A percentile compares a stretch with the other conserved stretches of the same genome.
These are phyloP conservation scores for Psittacus erithacus DNA, from an alignment of 2,113 vertebrate species.

Conservation along the genomic window DNA sequence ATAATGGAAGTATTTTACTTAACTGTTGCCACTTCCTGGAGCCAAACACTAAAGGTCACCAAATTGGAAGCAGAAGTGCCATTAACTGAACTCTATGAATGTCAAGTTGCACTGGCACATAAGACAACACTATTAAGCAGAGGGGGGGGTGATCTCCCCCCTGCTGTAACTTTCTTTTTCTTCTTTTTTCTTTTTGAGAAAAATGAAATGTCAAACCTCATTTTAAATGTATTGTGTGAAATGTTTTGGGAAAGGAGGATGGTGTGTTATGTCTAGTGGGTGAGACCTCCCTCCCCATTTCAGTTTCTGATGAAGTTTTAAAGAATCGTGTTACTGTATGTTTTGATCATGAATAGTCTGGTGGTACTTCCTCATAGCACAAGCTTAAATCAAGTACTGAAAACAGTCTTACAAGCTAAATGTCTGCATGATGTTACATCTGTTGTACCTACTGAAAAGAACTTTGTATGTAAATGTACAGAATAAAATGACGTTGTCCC, in stretches of 20 bases:
- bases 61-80: conserved; percentile 77
- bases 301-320: conserved; percentile 62
- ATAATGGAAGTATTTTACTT: conserved; percentile 37
- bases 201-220: conserved; percentile 63
- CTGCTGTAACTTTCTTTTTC: neutral
- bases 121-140: conserved; percentile 37
- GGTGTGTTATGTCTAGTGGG: conserved; percentile 66
- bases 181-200: neutral
- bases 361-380: conserved; percentile 78
- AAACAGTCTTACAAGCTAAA: conserved; percentile 76
- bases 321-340: conserved; percentile 69
- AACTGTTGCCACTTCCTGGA: conserved; percentile 63
- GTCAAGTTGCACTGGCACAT: conserved; percentile 54
- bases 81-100: conserved; percentile 71
- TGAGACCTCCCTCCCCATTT: conserved; percentile 55
- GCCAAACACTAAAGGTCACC: conserved; percentile 66
- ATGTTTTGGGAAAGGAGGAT: conserved; percentile 60
- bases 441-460: conserved; percentile 78
- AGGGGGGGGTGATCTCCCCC: neutral
- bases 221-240: conserved; percentile 69
- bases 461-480: conserved; percentile 84
- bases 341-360: conserved; percentile 73
- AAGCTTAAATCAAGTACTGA: conserved; percentile 77
- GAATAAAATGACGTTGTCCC: conserved; percentile 80
- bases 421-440: conserved; percentile 84